Base-by-base conservation (phyloP, 92 coral and sea anemone genomes). In the Metridium senile region DNA sequence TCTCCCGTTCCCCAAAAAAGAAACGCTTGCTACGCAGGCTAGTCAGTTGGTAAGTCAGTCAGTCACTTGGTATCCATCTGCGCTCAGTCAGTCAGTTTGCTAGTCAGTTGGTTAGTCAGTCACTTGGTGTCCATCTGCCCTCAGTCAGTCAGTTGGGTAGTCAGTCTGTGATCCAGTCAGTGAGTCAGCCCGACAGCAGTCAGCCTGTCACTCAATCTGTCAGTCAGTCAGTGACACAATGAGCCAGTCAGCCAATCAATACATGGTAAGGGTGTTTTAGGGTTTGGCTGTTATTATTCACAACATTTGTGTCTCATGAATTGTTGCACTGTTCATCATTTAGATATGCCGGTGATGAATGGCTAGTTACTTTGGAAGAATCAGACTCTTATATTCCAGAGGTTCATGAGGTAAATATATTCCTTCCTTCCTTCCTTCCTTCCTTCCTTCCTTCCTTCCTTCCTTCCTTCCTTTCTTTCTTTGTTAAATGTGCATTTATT, bases 371-470 rank as follows among this genome's bases (percentile, higher is more conserved):
- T 4, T 72, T 84, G 31, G 89, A 95, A 32, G 93, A 95, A 23
- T 33, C 88, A 52, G 99, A 95, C 28, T 78, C 93, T 9, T 95
- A 95, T 76, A 92, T 95, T 20, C 99, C 97, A 19, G 99, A 95
- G 20, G 97, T 95, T 22, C 83, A 87, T 21, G 99, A 95, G 93
- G 97, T 84, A 66, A 28, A 72, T n/a, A n/a, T n/a, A n/a, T n/a
- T 63, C 22, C 26, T 9, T n/a, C 16, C 30, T 63, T 11, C 4
- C 2, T 33, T 63, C 69, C 13, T 26, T 7, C 20, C 26, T 16
- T 63, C 22, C 26, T 9, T n/a, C 16, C 30, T 63, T 11, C 4
- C 2, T 33, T 63, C 69, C 13, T 26, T 7, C 20, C 26, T 16
- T 63, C 11, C 6, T 13, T 7, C 13, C 35, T 28, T 11, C 26